Evolutionary conservation across 2,888 invertebrate genomes (phyloP).

Genomic region (Kryphioiulus occultus): DNA sequence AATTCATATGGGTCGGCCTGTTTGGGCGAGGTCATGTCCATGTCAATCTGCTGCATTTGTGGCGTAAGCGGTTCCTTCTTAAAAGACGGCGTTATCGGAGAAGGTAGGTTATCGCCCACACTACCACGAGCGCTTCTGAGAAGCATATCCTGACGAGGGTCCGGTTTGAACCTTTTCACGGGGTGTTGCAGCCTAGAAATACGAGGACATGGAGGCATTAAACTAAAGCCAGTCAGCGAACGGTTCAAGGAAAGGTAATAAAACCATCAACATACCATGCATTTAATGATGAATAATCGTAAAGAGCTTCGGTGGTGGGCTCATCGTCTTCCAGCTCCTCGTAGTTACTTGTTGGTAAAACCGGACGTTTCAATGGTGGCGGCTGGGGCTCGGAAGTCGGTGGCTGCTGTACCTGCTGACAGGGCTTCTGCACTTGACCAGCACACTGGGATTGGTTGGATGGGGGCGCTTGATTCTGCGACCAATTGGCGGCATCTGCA

Average conservation of each 20-base stretch:
- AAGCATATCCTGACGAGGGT: conserved; percentile 55
- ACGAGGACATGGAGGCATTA: conserved; percentile 27
- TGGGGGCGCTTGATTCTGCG: conserved; percentile 39
- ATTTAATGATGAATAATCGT: conserved; percentile 85
- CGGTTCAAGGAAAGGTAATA: neutral
- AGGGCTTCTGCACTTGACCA: conserved; percentile 57
- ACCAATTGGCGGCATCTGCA: neutral
- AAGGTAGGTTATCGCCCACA: conserved; percentile 47
- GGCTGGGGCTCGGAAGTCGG: neutral
- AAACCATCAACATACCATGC: conserved; percentile 71
- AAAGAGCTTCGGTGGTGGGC: conserved; percentile 76
- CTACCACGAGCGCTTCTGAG: conserved; percentile 51
- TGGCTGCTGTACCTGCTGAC: conserved; percentile 54
- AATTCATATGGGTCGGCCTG: conserved; percentile 74
- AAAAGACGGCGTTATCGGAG: conserved; percentile 12
- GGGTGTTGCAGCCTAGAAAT: conserved; percentile 80
- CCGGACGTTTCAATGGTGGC: conserved; percentile 73
- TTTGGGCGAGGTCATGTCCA: conserved; percentile 53
- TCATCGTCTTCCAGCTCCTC: conserved; percentile 82
- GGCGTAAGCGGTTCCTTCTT: conserved; percentile 54
- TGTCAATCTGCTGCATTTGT: conserved; percentile 51
- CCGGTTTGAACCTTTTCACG: conserved; percentile 82
- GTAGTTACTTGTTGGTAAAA: conserved; percentile 78
- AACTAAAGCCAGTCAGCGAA: neutral
- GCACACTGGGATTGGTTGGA: neutral